Base-by-base conservation (phyloP, 2,797 vertebrate species). In the Notamacropus eugenii region DNA sequence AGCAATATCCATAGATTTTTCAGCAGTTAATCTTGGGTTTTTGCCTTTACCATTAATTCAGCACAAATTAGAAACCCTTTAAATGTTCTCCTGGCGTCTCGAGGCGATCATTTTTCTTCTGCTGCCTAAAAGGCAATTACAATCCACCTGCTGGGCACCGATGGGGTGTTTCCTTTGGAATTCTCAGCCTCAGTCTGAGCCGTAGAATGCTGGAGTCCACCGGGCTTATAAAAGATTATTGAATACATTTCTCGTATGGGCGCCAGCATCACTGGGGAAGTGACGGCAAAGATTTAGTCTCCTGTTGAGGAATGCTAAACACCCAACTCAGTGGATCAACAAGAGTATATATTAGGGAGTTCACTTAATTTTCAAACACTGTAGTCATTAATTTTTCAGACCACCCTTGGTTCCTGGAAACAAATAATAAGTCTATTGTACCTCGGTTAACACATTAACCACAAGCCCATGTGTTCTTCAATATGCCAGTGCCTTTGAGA, bases 281-380 rank as follows among this genome's bases (percentile, higher is more conserved):
- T 14, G 98, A 98, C 98, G 98, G 97, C 97, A 94, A 97, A 98
- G 98, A 98, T 99, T 99, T 99, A 99, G 99, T 99, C 98, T 99
- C 98, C 96, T 94, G 95, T 96, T 90, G 97, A 98, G 98, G 99
- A 99, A 99, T 99, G 98, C 98, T 98, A 99, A 99, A 99, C 99
- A 99, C 98, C 97, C 94, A 97, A 98, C 98, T 96, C 96, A 93
- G 97, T 67, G 97, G 98, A 98, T 99, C 98, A 99, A 98, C 98
- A 98, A 98, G 98, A 98, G 98, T 98, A 98, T 98, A 99, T 98
- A 98, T 98, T 98, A 98, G 98, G 98, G 98, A 98, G 98, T 98
- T 98, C 98, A 98, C 98, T 99, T 98, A 98, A 99, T 98, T 99
- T 99, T 98, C 98, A 98, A 98, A 98, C 98, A 98, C 98, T 98